Base-by-base conservation (phyloP, 2,113 vertebrate species). In the Dicerorhinus sumatrensis region DNA sequence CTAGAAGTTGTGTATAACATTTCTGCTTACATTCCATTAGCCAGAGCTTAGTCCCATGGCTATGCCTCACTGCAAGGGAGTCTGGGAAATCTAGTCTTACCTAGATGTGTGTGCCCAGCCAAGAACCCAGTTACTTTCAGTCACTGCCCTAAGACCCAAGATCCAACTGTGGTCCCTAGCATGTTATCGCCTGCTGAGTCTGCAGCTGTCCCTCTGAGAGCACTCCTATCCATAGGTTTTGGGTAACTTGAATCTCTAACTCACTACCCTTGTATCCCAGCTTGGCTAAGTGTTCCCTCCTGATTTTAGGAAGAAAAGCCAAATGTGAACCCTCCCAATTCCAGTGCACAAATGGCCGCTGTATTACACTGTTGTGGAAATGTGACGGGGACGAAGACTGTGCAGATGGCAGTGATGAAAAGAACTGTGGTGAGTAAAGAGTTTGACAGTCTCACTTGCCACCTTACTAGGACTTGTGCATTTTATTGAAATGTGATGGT, bases 311-410 rank as follows among this genome's bases (percentile, higher is more conserved):
- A 76, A 99, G 98, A 0, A 99, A 98, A 98, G 97, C 98, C 36
- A 99, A 99, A 97, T 99, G 99, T 98, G 99, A 99, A 33, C 96
- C 98, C 63, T 99, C 99, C 46, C 99, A 99, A 39, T 99, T 99
- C 94, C 99, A 99, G 75, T 99, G 99, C 98, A 99, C 99, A 2
- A 99, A 99, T 51, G 99, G 99, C 13, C 99, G 99, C 96, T 99
- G 99, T 96, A 99, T 99, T 98, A 99, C 99, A 0, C 98, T 99
- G 1, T 89, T 99, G 17, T 99, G 99, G 99, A 99, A 99, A 90
- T 99, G 99, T 80, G 99, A 99, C 31, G 99, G 99, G 9, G 99
- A 99, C 23, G 99, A 99, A 97, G 99, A 99, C 98, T 99, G 99
- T 91, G 97, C 97, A 0, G 99, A 99, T 5, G 99, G 99, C 92